Conservation (phyloP, 2,888 invertebrate species). For the Philereme vetulata region DNA sequence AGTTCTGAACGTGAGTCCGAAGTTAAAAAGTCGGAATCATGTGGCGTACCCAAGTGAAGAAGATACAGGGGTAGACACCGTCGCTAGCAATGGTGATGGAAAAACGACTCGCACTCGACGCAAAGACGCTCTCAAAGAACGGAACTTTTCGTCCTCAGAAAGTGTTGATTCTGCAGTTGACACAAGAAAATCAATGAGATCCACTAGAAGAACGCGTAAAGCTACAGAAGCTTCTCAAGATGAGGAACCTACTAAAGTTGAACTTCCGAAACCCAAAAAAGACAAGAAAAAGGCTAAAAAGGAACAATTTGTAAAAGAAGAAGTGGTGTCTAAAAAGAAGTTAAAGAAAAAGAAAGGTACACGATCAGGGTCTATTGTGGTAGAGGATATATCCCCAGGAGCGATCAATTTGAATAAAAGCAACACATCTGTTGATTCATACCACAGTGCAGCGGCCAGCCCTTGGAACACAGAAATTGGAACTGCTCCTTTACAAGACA, state of each 20-base stretch:
- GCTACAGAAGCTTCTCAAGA: slow-evolving; percentile 28
- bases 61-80: slow-evolving; percentile 37
- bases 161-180: slow-evolving; percentile 34
- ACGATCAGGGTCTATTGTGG: slow-evolving; percentile 40
- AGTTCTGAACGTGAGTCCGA: slow-evolving; percentile 38
- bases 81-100: slow-evolving; percentile 27
- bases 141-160: slow-evolving; percentile 41
- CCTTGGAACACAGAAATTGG: slow-evolving; percentile 36
- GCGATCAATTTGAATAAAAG: slow-evolving; percentile 44
- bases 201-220: slow-evolving; percentile 55
- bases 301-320: slow-evolving; percentile 27
- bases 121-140: slow-evolving; percentile 58
- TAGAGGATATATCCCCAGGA: slow-evolving; percentile 41
- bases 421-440: slow-evolving; percentile 62
- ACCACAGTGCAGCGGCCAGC: slow-evolving; percentile 72
- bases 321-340: slow-evolving; percentile 44
- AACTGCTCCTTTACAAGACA: slow-evolving; percentile 1
- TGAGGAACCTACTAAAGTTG: slow-evolving; percentile 32
- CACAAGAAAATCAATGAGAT: slow-evolving; percentile 41
- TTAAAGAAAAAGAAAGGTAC: slow-evolving; percentile 54
- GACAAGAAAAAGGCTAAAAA: slow-evolving; percentile 36
- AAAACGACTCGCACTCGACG: slow-evolving; percentile 43
- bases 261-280: slow-evolving; percentile 44
- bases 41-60: slow-evolving; percentile 65
- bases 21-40: slow-evolving; percentile 63